These are phyloP conservation scores for Prunella strophiata DNA, from an alignment of 2,797 vertebrate genomes.

Conservation along the genomic window DNA sequence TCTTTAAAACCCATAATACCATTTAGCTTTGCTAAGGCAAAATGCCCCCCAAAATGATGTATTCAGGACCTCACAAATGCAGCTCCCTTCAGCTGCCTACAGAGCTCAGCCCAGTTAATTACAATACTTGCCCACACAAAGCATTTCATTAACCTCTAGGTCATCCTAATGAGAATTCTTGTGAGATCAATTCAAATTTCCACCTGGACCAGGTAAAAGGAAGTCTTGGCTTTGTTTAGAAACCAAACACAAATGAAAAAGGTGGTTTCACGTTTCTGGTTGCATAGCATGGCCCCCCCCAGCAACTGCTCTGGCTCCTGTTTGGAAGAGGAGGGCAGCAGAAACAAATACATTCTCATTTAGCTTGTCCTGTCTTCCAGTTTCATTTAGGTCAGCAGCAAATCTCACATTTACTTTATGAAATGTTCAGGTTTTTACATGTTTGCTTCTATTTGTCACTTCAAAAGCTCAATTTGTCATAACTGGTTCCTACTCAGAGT, in stretches of 20 bases:
- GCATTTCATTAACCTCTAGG: not conserved
- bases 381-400: not conserved
- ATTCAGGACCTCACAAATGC: not conserved
- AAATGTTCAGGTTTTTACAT: conserved; percentile 9
- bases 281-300: not conserved
- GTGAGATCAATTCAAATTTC: not conserved
- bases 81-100: not conserved
- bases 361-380: not conserved
- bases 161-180: not conserved
- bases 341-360: not conserved
- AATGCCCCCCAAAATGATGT: not conserved
- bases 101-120: not conserved
- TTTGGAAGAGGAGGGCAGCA: not conserved
- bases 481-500: conserved; percentile 18
- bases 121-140: not conserved
- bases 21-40: not conserved
- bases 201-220: not conserved
- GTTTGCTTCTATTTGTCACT: conserved; percentile 46
- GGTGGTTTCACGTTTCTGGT: not conserved
- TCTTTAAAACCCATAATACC: not conserved
- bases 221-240: not conserved
- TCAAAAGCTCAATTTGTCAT: conserved; percentile 60
- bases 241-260: not conserved
- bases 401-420: not conserved
- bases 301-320: not conserved